Conservation (phyloP, 2,797 vertebrate species). For the Pseudotriccus pelzelni region DNA sequence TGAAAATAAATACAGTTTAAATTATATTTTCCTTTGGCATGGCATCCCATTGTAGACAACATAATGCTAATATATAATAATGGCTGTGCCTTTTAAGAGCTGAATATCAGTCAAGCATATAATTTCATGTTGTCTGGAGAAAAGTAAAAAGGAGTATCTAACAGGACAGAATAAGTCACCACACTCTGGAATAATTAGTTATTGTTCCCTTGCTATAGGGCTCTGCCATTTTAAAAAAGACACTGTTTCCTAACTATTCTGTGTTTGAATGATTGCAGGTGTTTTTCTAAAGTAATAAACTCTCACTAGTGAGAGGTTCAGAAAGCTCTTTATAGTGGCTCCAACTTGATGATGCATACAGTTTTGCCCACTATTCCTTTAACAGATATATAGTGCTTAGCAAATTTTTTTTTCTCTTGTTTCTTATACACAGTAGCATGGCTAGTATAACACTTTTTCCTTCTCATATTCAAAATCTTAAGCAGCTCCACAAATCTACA, state of each 20-base stretch:
- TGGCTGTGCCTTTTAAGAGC: not conserved
- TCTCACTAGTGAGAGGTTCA: not conserved
- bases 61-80: constrained; percentile 13
- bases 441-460: not conserved
- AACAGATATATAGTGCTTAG: not conserved
- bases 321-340: not conserved
- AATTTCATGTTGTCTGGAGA: not conserved
- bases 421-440: not conserved
- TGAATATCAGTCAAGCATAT: not conserved
- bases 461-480: not conserved
- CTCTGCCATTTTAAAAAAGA: not conserved
- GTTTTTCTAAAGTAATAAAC: not conserved
- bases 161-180: not conserved
- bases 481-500: not conserved
- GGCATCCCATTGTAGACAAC: not conserved
- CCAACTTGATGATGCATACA: not conserved
- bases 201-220: not conserved
- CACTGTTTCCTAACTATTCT: not conserved
- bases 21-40: not conserved
- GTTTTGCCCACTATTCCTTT: not conserved
- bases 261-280: not conserved
- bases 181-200: not conserved
- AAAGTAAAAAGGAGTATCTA: not conserved
- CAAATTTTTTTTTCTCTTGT: not conserved
- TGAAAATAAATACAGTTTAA: not conserved